These are phyloP conservation scores for Antigone vipio DNA, from an alignment of 2,113 vertebrate species.

Conservation along the genomic window DNA sequence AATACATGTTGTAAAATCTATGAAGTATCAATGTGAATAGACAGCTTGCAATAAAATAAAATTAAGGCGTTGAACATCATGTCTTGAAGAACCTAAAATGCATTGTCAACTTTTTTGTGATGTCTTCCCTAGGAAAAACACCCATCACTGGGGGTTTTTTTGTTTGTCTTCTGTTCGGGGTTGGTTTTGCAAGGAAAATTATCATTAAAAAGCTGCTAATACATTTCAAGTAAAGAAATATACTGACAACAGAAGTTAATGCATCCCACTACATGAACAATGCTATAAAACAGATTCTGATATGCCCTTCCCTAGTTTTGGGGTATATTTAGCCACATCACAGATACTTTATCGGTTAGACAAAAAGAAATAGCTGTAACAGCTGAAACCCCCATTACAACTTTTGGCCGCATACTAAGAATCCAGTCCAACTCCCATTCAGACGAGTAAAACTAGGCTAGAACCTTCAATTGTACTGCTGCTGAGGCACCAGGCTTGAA, in stretches of 20 bases:
- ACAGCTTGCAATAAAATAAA: not conserved
- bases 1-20: not conserved
- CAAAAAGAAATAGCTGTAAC: not conserved
- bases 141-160: accelerated
- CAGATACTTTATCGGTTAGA: not conserved
- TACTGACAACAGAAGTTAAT: not conserved
- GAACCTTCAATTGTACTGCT: not conserved
- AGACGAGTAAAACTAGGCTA: not conserved
- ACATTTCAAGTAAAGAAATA: not conserved
- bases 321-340: not conserved
- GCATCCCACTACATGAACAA: not conserved
- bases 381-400: not conserved
- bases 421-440: not conserved
- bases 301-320: not conserved
- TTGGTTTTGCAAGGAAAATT: not conserved
- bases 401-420: not conserved
- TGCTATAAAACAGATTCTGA: not conserved
- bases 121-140: not conserved
- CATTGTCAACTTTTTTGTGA: not conserved
- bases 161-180: not conserved
- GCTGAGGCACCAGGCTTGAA: not conserved
- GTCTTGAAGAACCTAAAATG: not conserved
- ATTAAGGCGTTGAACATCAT: not conserved
- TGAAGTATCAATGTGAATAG: not conserved
- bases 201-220: not conserved